These are phyloP conservation scores for Mesaphorura yosii DNA, from an alignment of 1,140 invertebrate species.

Conservation along the genomic window DNA sequence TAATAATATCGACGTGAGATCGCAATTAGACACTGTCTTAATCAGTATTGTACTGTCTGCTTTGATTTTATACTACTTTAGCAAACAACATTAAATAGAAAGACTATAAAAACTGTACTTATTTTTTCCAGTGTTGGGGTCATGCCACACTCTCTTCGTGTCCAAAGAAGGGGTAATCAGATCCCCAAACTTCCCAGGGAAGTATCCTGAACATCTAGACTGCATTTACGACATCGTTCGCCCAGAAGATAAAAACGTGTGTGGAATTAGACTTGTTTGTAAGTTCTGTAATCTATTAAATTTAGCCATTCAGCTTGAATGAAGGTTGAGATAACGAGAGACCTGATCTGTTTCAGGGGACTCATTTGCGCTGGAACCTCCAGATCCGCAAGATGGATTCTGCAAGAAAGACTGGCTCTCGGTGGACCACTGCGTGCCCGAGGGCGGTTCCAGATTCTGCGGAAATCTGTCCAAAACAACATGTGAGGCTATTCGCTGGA, in stretches of 20 bases:
- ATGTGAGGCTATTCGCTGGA: conserved; percentile 31
- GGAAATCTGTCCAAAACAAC: conserved; percentile 33
- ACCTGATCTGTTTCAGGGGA: conserved; percentile 27
- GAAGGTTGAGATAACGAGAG: not conserved
- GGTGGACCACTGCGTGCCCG: conserved; percentile 36
- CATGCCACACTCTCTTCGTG: conserved; percentile 32
- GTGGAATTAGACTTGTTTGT: conserved; percentile 34
- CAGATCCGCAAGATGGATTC: conserved; percentile 30
- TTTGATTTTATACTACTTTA: no score
- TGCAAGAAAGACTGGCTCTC: conserved; percentile 35
- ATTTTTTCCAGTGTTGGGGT: conserved; percentile 15
- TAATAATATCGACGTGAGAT: no score
- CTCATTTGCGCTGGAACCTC: conserved; percentile 28
- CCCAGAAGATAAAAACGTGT: conserved; percentile 25
- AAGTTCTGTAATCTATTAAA: conserved; percentile 6
- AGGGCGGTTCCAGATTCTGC: conserved; percentile 35
- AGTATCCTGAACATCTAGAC: conserved; percentile 31
- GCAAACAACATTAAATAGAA: no score
- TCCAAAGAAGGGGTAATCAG: conserved; percentile 31
- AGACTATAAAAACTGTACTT: no score
- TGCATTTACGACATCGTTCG: conserved; percentile 36
- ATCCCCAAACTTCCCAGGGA: conserved; percentile 33
- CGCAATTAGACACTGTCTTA: no score
- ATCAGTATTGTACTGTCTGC: no score
- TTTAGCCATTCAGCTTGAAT: not conserved